Percentiles rank a stretch among this genome's conserved stretches.
phyloP scores from a whole-genome alignment of 2,113 vertebrate genomes.

The Semicossyphus pulcher region DNA sequence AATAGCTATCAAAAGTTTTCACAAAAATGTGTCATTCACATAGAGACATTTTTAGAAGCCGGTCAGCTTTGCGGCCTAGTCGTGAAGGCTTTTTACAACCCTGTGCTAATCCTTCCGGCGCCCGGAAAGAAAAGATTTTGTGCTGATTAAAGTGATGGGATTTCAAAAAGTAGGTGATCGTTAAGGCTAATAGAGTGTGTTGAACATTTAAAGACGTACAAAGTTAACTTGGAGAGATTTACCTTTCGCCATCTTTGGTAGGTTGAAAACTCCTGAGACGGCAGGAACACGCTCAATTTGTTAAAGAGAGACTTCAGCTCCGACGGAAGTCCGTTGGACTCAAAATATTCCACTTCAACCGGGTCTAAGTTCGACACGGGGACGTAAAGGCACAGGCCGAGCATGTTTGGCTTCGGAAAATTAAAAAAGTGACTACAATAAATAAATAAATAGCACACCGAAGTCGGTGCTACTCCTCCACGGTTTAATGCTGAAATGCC shows the following conservation, averaged over 20 bases:
- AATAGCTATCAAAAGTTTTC: background rate
- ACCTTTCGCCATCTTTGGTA: constrained; percentile 94
- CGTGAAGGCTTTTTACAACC: constrained; percentile 37
- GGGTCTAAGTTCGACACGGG: constrained; percentile 85
- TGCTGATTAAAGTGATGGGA: background rate
- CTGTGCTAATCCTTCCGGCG: background rate
- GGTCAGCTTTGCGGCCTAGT: constrained; percentile 61
- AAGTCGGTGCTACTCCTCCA: fast-evolving
- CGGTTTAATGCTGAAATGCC: constrained; percentile 75
- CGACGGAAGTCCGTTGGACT: constrained; percentile 91
- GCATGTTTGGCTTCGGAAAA: constrained; percentile 79
- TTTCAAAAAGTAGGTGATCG: background rate
- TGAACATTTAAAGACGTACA: background rate
- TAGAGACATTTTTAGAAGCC: constrained; percentile 2
- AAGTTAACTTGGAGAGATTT: background rate
- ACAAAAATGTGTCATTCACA: fast-evolving
- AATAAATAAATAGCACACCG: constrained; percentile 75
- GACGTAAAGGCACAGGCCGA: constrained; percentile 92
- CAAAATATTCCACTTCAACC: constrained; percentile 93
- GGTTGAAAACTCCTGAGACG: constrained; percentile 91
- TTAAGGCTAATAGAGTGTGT: fast-evolving
- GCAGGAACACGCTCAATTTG: constrained; percentile 91
- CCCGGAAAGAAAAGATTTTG: constrained; percentile 4
- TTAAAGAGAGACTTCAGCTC: constrained; percentile 92
- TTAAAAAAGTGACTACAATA: constrained; percentile 64